Conservation (phyloP, 2,113 vertebrate species). For the Himantopus leucocephalus region DNA sequence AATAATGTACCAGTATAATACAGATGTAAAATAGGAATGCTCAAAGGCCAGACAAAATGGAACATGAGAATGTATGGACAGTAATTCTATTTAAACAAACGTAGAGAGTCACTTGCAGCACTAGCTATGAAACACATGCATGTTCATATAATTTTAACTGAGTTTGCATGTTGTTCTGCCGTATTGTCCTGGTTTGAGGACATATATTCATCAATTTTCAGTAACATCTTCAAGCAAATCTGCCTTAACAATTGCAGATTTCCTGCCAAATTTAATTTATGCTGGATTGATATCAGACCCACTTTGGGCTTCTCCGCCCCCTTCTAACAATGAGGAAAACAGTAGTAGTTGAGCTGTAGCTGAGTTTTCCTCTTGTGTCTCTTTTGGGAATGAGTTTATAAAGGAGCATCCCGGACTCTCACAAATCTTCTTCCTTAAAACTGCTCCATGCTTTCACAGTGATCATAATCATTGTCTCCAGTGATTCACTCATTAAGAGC, state of each 20-base stretch:
- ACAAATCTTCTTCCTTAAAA: not conserved
- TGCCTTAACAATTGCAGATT: not conserved
- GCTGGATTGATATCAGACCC: not conserved
- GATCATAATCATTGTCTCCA: not conserved
- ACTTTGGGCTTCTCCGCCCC: not conserved
- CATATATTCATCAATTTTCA: not conserved
- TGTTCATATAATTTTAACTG: not conserved
- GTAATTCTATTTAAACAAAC: not conserved
- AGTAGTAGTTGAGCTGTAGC: not conserved
- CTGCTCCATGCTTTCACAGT: not conserved
- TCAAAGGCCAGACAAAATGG: not conserved
- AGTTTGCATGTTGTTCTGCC: not conserved
- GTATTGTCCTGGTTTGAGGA: too few relatives aligned
- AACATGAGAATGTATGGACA: not conserved
- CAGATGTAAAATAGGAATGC: not conserved
- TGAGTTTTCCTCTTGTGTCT: not conserved
- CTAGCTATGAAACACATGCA: not conserved
- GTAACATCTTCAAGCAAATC: not conserved
- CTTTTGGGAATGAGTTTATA: not conserved
- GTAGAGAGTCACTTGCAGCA: not conserved
- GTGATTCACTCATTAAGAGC: not conserved
- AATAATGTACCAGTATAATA: not conserved
- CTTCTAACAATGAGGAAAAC: not conserved
- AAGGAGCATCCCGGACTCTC: not conserved
- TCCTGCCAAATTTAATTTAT: not conserved